A percentile compares a stretch with the other conserved stretches of the same genome.
Conservation (phyloP, 2,888 invertebrate species). For the Invenusta paracnida region DNA sequence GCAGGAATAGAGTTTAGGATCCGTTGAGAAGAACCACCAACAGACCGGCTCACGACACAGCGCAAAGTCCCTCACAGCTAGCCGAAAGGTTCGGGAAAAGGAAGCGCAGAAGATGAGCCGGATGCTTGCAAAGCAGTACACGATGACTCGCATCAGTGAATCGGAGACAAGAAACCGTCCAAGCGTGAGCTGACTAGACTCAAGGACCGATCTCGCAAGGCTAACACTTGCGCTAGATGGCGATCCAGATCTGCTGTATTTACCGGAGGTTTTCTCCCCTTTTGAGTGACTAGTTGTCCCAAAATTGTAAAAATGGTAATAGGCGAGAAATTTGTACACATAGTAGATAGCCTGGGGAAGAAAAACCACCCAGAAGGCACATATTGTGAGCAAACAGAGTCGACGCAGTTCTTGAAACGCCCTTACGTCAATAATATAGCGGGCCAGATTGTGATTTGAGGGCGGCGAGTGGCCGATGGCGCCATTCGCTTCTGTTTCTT, state of each 20-base stretch:
- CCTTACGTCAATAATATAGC: slow-evolving; percentile 21
- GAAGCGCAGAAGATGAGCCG: not conserved
- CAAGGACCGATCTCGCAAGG: not conserved
- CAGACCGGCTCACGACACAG: not conserved
- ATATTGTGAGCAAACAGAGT: not conserved
- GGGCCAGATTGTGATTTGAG: not conserved
- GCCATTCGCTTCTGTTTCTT: not conserved
- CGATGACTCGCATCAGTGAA: not conserved
- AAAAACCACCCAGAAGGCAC: not conserved
- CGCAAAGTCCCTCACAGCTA: not conserved
- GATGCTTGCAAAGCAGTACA: not conserved
- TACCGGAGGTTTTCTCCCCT: too few species aligned
- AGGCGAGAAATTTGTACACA: not conserved
- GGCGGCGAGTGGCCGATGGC: not conserved
- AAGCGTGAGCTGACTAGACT: not conserved
- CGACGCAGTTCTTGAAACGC: slow-evolving; percentile 25
- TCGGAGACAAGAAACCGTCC: not conserved
- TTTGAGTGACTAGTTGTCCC: not conserved
- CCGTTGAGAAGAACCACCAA: not conserved
- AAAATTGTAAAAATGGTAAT: not conserved
- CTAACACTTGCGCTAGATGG: not conserved
- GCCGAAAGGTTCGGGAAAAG: not conserved
- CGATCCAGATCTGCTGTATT: too few species aligned
- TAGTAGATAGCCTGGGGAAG: not conserved
- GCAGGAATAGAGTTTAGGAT: not conserved